phyloP scores from a whole-genome alignment of 2,113 vertebrate genomes.

The Sorex araneus region DNA sequence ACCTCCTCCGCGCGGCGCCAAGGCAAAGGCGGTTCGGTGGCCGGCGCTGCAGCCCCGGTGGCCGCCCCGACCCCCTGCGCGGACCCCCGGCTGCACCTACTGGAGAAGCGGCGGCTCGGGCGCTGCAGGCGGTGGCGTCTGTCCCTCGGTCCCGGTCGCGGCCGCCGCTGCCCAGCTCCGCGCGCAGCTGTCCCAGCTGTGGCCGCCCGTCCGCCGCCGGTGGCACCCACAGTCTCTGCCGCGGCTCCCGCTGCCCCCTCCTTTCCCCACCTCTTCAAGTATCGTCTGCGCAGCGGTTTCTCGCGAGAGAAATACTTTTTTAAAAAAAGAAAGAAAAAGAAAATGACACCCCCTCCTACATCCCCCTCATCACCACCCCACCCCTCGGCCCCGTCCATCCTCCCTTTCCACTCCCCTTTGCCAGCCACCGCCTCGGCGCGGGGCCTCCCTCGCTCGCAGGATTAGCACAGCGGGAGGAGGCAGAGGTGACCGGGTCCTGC shows the following conservation, averaged over 20 bases:
- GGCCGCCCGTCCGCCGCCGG: conserved; percentile 74
- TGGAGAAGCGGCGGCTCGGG: conserved; percentile 75
- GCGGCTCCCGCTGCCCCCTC: conserved; percentile 78
- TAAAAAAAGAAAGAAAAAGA: conserved; percentile 80
- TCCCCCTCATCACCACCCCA: conserved; percentile 80
- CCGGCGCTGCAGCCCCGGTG: conserved; percentile 53
- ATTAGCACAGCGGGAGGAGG: conserved; percentile 65
- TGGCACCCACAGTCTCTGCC: conserved; percentile 76
- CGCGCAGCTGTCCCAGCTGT: conserved; percentile 80
- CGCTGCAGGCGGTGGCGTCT: conserved; percentile 75
- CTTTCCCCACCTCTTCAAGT: conserved; percentile 86
- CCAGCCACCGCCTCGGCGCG: conserved; percentile 77
- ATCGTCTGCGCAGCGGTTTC: conserved; percentile 88
- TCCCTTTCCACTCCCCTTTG: conserved; percentile 83
- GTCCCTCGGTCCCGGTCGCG: conserved; percentile 68
- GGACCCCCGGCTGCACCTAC: conserved; percentile 81
- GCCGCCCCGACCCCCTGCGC: conserved; percentile 49
- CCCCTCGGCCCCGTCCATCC: conserved; percentile 82
- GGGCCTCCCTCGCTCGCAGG: conserved; percentile 71
- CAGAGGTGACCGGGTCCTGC: conserved; percentile 62
- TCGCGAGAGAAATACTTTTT: conserved; percentile 88
- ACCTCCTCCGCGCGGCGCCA: conserved; percentile 52
- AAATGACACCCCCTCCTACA: conserved; percentile 83
- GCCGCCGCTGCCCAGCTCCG: conserved; percentile 76
- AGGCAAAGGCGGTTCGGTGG: conserved; percentile 58